Evolutionary conservation across 2,888 invertebrate genomes (phyloP).

Genomic region (Melolontha melolontha): DNA sequence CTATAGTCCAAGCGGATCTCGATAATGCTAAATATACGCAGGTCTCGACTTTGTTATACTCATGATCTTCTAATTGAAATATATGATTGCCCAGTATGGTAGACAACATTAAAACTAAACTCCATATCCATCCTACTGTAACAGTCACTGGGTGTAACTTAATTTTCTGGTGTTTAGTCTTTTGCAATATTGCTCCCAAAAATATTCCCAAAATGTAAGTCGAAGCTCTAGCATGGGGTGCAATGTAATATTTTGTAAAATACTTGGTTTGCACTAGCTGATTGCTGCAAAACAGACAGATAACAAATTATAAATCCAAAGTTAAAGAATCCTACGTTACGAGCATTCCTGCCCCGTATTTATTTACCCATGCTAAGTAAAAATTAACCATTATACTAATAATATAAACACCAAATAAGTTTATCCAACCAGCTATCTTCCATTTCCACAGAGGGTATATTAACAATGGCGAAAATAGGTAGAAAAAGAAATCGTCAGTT

Average conservation of each 20-base stretch:
- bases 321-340: slow-evolving; percentile 59
- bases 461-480: slow-evolving; percentile 64
- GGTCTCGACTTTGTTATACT: slow-evolving; percentile 59
- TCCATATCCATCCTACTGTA: slow-evolving; percentile 52
- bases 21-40: slow-evolving; percentile 64
- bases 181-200: slow-evolving; percentile 58
- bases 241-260: slow-evolving; percentile 58
- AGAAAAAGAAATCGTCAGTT: slow-evolving; percentile 66
- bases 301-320: too few species aligned
- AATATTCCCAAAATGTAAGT: slow-evolving; percentile 61
- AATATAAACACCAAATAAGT: slow-evolving; percentile 53
- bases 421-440: slow-evolving; percentile 59
- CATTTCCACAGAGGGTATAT: slow-evolving; percentile 63
- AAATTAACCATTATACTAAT: slow-evolving; percentile 59
- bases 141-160: slow-evolving; percentile 51
- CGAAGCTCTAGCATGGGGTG: slow-evolving; percentile 59
- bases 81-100: slow-evolving; percentile 56
- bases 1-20: slow-evolving; percentile 66
- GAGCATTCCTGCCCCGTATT: slow-evolving; percentile 59
- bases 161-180: slow-evolving; percentile 55
- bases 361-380: slow-evolving; percentile 59
- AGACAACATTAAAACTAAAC: slow-evolving; percentile 51
- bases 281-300: slow-evolving; percentile 52
- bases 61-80: slow-evolving; percentile 57
- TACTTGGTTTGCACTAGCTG: slow-evolving; percentile 53